Evolutionary conservation across 2,888 invertebrate species (phyloP).

Genomic region (Palloptera scutellata): DNA sequence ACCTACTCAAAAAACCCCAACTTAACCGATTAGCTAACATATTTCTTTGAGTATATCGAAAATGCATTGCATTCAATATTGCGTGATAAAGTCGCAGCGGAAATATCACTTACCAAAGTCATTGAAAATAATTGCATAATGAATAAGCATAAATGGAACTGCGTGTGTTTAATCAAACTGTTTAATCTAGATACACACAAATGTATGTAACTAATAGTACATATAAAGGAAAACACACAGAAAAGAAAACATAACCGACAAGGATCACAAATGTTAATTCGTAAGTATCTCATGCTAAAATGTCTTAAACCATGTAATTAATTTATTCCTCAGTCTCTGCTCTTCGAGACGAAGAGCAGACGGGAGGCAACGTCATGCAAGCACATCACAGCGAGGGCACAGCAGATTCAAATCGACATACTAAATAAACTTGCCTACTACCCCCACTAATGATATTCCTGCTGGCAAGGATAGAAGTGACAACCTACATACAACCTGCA

Average conservation of each 20-base stretch:
- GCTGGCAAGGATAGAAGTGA: too few relatives aligned
- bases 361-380: not conserved
- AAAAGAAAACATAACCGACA: too few relatives aligned
- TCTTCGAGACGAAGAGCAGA: not conserved
- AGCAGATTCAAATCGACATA: not conserved
- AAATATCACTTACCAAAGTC: slow-evolving; percentile 57
- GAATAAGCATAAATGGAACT: slow-evolving; percentile 44
- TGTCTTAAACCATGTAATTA: not conserved
- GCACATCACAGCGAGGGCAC: not conserved
- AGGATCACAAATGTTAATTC: too few relatives aligned
- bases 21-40: too few relatives aligned
- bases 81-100: slow-evolving; percentile 31
- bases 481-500: too few relatives aligned
- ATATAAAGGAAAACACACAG: not conserved
- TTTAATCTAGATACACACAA: not conserved
- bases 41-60: too few relatives aligned
- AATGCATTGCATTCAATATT: not conserved
- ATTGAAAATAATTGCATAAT: slow-evolving; percentile 59
- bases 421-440: too few relatives aligned
- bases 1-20: too few relatives aligned
- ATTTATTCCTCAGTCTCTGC: not conserved
- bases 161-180: slow-evolving; percentile 20
- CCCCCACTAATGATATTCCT: too few relatives aligned
- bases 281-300: not conserved
- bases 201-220: not conserved